phyloP scores from a whole-genome alignment of 1,140 invertebrate genomes.

The Phenacoccus solenopsis region DNA sequence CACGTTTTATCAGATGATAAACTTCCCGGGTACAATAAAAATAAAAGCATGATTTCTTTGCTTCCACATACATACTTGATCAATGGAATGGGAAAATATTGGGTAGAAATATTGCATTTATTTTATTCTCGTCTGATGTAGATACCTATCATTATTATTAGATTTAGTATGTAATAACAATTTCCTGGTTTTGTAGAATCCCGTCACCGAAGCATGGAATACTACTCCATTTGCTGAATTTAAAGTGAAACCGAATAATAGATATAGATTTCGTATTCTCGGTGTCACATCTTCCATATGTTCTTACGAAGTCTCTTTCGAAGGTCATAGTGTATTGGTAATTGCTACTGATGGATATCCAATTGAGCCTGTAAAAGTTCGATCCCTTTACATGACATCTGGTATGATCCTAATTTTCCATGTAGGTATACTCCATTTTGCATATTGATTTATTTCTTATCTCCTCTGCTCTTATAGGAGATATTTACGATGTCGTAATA shows the following conservation, averaged over 20 bases:
- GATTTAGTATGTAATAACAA: not conserved
- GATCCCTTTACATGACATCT: constrained; percentile 24
- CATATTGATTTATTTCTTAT: too few relatives aligned
- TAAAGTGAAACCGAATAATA: constrained; percentile 28
- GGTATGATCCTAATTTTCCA: too few relatives aligned
- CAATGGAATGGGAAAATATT: constrained; percentile 35
- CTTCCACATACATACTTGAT: constrained; percentile 37
- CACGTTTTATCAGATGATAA: constrained; percentile 29
- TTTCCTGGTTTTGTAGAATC: constrained; percentile 30
- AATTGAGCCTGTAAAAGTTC: constrained; percentile 37
- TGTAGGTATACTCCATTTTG: too few relatives aligned
- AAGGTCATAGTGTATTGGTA: constrained; percentile 38
- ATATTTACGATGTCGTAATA: not conserved
- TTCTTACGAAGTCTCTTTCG: constrained; percentile 40
- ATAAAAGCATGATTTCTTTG: constrained; percentile 28
- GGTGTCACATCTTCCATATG: constrained; percentile 39
- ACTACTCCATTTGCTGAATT: constrained; percentile 26
- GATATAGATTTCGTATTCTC: constrained; percentile 40
- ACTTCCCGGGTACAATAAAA: constrained; percentile 20
- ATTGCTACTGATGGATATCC: constrained; percentile 40
- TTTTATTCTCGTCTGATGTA: too few relatives aligned
- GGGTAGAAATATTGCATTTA: too few relatives aligned
- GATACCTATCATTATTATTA: too few relatives aligned
- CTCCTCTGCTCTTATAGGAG: not conserved
- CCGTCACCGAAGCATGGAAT: not conserved